Evolutionary conservation across 2,888 invertebrate genomes (phyloP), one percentile per base, ranked within the genome.

Genomic region (Nowickia ferox): DNA sequence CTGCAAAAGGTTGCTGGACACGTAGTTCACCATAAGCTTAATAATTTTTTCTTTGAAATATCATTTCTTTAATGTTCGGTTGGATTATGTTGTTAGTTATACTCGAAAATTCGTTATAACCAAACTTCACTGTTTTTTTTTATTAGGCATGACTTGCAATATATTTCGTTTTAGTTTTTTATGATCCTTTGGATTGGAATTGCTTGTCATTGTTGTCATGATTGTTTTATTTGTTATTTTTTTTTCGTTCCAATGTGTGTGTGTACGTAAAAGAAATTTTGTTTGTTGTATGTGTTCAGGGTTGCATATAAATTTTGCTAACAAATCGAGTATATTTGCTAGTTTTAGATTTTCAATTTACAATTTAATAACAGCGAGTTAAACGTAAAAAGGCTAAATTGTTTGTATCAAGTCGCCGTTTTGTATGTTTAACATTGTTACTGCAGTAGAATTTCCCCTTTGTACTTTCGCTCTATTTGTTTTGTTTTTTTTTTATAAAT

Each of bases 131-230:
- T 6, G 30, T 30, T 30, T 30, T 30, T 65, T 72, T 66, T 72
- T 83, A 71, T 83, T 71, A 72, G 71, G 63, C 48, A 83, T 48
- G 77, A 69, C 77, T 71, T 74, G 51, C 42, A n/a, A 51, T 42
- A 19, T 44, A 51, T 65, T 72, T 57, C 17, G 9, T 55, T 30
- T 55, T 0, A 9, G 0, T 22, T 40, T 46, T 15, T 11, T 55
- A 74, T 68, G 57, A 68, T 59, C 61, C 65, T 30, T 51, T 82
- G 30, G 75, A 46, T 75, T 69, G 69, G 53, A 81, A 82, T 69
- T 82, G 76, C 8, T 40, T 55, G 63, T 65, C 48, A 61, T 69
- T 76, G 75, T 69, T 76, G 55, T 65, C 13, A 48, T 75, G 44
- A 38, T n/a, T 46, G 48, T 53, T 46, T 76, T 13, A 13, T 48